Conservation (phyloP, 2,797 vertebrate genomes). For the Enteromius fasciolatus region DNA sequence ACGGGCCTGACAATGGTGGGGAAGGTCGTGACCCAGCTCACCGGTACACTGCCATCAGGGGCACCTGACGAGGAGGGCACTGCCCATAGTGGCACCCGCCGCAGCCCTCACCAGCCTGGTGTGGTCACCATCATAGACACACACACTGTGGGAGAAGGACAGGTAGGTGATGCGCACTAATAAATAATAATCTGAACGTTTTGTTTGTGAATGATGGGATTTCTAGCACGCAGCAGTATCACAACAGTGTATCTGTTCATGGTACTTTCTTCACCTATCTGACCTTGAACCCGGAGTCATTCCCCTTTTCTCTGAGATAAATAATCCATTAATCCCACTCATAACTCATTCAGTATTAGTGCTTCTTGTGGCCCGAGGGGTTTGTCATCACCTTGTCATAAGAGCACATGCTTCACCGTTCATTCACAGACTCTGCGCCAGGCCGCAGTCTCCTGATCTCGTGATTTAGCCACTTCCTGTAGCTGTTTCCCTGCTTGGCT, state of each 20-base stretch:
- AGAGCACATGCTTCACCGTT: conserved; percentile 44
- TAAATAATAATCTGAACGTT: background rate
- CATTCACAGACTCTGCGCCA: conserved; percentile 33
- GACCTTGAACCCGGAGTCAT: conserved; percentile 50
- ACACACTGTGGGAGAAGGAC: conserved; percentile 90
- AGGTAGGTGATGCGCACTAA: conserved; percentile 76
- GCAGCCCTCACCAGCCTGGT: conserved; percentile 89
- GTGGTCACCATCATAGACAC: conserved; percentile 96
- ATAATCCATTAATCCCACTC: conserved; percentile 49
- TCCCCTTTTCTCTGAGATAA: conserved; percentile 14
- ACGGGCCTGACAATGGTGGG: conserved; percentile 97
- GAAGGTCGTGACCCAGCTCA: conserved; percentile 95
- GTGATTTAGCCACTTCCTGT: conserved; percentile 59
- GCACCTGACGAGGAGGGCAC: conserved; percentile 88
- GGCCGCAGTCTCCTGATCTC: conserved; percentile 46
- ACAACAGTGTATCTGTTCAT: conserved; percentile 13
- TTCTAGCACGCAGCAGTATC: background rate
- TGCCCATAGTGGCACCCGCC: conserved; percentile 82
- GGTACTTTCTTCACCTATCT: conserved; percentile 22
- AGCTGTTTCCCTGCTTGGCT: conserved; percentile 28
- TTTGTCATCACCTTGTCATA: conserved; percentile 65
- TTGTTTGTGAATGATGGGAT: background rate
- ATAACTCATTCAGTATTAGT: conserved; percentile 42
- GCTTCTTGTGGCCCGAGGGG: conserved; percentile 36
- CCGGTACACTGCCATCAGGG: conserved; percentile 88